phyloP scores from a whole-genome alignment of 2,113 vertebrate genomes.

The Castor canadensis region DNA sequence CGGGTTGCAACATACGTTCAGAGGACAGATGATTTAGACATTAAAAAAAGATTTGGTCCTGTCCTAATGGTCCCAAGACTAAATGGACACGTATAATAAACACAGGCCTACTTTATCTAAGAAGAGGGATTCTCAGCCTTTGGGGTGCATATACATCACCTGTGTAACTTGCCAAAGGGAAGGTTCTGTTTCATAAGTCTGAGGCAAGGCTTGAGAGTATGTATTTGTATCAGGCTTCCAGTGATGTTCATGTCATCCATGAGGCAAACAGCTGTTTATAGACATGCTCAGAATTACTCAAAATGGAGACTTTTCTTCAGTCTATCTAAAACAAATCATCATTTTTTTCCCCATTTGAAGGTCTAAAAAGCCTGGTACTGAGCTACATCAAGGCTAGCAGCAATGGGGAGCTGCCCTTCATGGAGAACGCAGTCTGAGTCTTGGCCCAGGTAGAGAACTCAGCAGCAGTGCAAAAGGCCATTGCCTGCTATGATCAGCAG shows the following conservation, averaged over 20 bases:
- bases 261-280: background rate
- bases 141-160: background rate
- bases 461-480: slow-evolving; percentile 67
- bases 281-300: background rate
- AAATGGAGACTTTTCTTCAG: background rate
- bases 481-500: slow-evolving; percentile 61
- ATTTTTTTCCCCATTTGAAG: slow-evolving; percentile 52
- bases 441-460: slow-evolving; percentile 78
- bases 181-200: background rate
- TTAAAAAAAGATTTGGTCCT: background rate
- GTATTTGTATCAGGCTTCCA: background rate
- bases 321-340: background rate
- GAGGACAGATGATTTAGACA: background rate
- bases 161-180: background rate
- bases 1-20: too few relatives aligned
- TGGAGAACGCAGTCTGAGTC: slow-evolving; percentile 79
- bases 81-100: background rate
- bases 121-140: background rate
- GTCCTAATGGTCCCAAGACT: background rate
- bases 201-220: background rate
- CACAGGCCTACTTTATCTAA: background rate
- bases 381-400: slow-evolving; percentile 76
- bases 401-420: slow-evolving; percentile 78
- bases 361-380: slow-evolving; percentile 70
- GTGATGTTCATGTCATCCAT: background rate